Conservation (phyloP, 2,888 invertebrate species). For the Drosophila algonquin region DNA sequence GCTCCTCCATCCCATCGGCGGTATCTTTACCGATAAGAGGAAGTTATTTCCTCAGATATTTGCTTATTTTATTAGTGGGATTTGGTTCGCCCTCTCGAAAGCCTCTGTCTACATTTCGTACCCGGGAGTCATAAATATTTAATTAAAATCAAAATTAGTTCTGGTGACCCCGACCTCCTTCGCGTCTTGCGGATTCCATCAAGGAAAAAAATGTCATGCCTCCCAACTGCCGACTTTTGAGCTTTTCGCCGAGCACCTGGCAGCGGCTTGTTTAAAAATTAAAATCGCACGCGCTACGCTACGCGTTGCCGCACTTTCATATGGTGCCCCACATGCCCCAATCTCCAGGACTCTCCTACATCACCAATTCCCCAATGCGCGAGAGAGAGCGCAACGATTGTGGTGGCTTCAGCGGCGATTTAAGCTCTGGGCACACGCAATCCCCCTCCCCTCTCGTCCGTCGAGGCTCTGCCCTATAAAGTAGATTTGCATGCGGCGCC, state of each 20-base stretch:
- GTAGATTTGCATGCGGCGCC: conserved; percentile 70
- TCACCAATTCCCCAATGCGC: conserved; percentile 7
- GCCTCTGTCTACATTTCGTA: conserved; percentile 4
- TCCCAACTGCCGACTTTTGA: not conserved
- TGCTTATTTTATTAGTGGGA: conserved; percentile 75
- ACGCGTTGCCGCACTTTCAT: not conserved
- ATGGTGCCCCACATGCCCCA: conserved; percentile 7
- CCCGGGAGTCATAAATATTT: conserved; percentile 67
- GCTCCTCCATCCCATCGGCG: not conserved
- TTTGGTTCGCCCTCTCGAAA: conserved; percentile 4
- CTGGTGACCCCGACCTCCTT: conserved; percentile 4
- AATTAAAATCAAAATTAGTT: conserved; percentile 78
- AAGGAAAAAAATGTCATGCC: conserved; percentile 27
- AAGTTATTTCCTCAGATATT: conserved; percentile 79
- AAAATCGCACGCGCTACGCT: conserved; percentile 60
- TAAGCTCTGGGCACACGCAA: conserved; percentile 68
- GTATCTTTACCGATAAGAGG: conserved; percentile 78
- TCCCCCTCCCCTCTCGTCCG: conserved; percentile 47
- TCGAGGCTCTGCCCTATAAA: conserved; percentile 42
- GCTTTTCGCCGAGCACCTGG: conserved; percentile 13
- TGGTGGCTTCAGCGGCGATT: conserved; percentile 59
- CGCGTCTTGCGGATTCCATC: conserved; percentile 54
- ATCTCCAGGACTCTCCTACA: not conserved
- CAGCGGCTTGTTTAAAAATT: conserved; percentile 69
- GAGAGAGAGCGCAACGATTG: conserved; percentile 9